A percentile compares a stretch with the other conserved stretches of the same genome.
Conservation (phyloP, 1,140 invertebrate species). For the Euwallacea fornicatus region DNA sequence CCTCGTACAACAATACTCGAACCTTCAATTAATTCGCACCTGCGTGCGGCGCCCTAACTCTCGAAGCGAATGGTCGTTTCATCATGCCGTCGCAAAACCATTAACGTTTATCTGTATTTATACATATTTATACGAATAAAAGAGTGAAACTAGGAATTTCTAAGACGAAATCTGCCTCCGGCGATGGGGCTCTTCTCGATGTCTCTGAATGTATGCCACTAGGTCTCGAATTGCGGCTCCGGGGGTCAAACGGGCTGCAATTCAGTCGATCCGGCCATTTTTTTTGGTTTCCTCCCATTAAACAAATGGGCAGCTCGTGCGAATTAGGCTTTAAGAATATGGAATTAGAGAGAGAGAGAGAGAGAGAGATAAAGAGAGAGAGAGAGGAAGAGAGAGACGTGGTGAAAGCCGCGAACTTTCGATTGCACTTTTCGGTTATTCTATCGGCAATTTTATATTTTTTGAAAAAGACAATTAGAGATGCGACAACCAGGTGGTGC, state of each 20-base stretch:
- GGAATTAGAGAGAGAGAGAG: neutral
- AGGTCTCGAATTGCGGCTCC: conserved; percentile 9
- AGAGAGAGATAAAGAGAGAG: no score
- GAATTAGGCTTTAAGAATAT: neutral
- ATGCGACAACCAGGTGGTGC: neutral
- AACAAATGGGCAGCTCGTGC: neutral
- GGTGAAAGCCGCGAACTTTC: neutral
- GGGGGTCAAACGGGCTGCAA: neutral
- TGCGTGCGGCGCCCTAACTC: no score
- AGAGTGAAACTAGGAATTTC: neutral
- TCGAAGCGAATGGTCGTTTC: no score
- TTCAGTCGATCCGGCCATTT: conserved; percentile 8
- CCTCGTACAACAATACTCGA: no score
- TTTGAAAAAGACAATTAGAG: no score
- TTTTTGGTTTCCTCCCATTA: neutral
- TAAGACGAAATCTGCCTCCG: neutral
- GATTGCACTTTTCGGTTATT: no score
- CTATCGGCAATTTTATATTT: no score
- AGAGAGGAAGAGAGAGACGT: neutral
- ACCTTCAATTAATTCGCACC: no score
- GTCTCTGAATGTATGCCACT: conserved; percentile 8
- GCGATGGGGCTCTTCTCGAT: neutral
- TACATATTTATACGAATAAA: neutral
- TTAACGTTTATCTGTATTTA: neutral
- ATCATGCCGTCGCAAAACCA: neutral